A percentile compares a stretch with the other conserved stretches of the same genome.
Conservation (phyloP, 2,888 invertebrate species). For the Panopea generosa region DNA sequence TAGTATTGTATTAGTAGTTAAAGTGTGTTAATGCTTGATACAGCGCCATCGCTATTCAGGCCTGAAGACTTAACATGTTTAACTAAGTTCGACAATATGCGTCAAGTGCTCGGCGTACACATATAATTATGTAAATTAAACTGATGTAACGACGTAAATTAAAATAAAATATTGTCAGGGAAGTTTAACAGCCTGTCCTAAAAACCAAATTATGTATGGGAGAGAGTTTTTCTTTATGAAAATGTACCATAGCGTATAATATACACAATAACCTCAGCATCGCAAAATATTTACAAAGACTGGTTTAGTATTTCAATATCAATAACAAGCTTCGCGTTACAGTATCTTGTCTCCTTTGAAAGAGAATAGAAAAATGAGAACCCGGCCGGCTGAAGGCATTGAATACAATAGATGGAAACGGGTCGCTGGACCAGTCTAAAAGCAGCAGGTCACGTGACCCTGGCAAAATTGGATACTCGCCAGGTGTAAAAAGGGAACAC, state of each 20-base stretch:
- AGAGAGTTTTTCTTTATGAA: not conserved
- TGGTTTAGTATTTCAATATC: conserved; percentile 50
- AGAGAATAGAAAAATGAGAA: conserved; percentile 24
- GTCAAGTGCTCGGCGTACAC: no score
- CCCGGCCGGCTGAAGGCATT: conserved; percentile 18
- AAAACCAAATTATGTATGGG: no score
- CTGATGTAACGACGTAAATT: no score
- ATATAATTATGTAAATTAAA: no score
- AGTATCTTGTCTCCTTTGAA: conserved; percentile 46
- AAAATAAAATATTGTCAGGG: no score
- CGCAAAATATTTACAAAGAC: conserved; percentile 35
- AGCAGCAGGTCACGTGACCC: conserved; percentile 23
- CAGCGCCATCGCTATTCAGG: no score
- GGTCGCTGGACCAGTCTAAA: conserved; percentile 22
- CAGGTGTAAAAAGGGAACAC: conserved; percentile 8
- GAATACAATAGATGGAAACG: conserved; percentile 30
- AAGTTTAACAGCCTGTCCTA: no score
- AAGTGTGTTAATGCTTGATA: no score
- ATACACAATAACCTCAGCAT: conserved; percentile 15
- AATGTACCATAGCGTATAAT: conserved; percentile 32
- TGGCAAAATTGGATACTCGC: conserved; percentile 12
- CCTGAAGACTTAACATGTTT: no score
- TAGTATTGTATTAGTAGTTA: no score
- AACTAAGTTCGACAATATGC: no score
- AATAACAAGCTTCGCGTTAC: conserved; percentile 44